Conservation (phyloP, 1,140 invertebrate genomes). For the Stegodyphus dumicola region DNA sequence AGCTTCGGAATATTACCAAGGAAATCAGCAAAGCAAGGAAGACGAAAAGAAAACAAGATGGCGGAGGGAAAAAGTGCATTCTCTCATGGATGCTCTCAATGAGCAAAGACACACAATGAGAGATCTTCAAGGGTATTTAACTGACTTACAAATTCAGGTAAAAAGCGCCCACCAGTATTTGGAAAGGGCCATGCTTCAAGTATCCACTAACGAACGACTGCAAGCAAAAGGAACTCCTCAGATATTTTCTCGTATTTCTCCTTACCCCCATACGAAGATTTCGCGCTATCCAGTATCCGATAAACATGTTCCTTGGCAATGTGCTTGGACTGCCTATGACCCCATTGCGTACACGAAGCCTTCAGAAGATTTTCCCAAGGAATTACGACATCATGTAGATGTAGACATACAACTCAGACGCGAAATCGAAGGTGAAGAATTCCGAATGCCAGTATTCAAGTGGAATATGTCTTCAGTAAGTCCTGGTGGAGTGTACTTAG, state of each 20-base stretch:
- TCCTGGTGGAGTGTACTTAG: slow-evolving; percentile 63
- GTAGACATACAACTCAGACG: slow-evolving; percentile 16
- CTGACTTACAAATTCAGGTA: slow-evolving; percentile 12
- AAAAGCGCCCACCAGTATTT: slow-evolving; percentile 21
- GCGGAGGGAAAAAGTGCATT: slow-evolving; percentile 6
- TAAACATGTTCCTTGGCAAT: slow-evolving; percentile 22
- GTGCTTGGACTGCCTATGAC: slow-evolving; percentile 14
- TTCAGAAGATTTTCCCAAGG: slow-evolving; percentile 13
- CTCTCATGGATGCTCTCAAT: background rate
- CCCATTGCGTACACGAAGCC: slow-evolving; percentile 32
- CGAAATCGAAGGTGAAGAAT: slow-evolving; percentile 18
- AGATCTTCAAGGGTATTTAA: slow-evolving; percentile 1
- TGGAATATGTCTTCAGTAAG: slow-evolving; percentile 64
- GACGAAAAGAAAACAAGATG: background rate
- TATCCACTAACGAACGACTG: slow-evolving; percentile 3
- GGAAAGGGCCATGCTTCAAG: background rate
- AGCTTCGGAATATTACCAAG: slow-evolving; percentile 2
- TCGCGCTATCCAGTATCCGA: slow-evolving; percentile 75
- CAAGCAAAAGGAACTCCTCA: slow-evolving; percentile 10
- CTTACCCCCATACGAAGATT: slow-evolving; percentile 73
- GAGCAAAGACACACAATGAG: slow-evolving; percentile 19
- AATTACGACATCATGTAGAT: slow-evolving; percentile 10
- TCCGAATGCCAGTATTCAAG: slow-evolving; percentile 60
- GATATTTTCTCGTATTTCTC: slow-evolving; percentile 35
- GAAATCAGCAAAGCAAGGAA: background rate